Evolutionary conservation across 2,888 invertebrate genomes (phyloP).

Genomic region (Nomada goodeniana): DNA sequence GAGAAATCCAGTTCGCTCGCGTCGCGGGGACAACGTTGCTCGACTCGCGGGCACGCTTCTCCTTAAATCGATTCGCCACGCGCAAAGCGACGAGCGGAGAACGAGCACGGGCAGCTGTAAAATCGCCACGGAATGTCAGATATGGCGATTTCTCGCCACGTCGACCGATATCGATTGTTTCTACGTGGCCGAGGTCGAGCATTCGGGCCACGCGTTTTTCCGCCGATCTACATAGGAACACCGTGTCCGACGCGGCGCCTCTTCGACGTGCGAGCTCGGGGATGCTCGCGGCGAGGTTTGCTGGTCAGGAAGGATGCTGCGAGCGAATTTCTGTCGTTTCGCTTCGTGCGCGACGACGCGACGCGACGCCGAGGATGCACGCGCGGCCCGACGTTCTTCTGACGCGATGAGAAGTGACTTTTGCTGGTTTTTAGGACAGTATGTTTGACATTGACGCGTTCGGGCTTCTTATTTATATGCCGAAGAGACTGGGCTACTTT

Average conservation of each 20-base stretch:
- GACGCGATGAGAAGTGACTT: neutral
- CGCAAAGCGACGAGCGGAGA: slow-evolving; percentile 46
- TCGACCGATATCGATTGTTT: slow-evolving; percentile 41
- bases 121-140: slow-evolving; percentile 58
- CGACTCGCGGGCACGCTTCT: slow-evolving; percentile 52
- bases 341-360: no score
- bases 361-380: neutral
- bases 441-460: slow-evolving; percentile 18
- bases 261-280: no score
- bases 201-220: slow-evolving; percentile 6
- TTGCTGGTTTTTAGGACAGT: neutral
- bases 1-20: slow-evolving; percentile 28
- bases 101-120: slow-evolving; percentile 63
- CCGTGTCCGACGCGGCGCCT: no score
- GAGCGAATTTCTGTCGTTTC: no score
- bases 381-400: neutral
- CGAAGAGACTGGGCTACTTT: neutral
- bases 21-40: slow-evolving; percentile 58
- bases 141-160: slow-evolving; percentile 28
- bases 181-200: slow-evolving; percentile 24
- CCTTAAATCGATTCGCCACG: slow-evolving; percentile 65
- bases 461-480: neutral
- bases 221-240: slow-evolving; percentile 1
- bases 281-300: no score
- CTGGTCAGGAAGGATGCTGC: no score